phyloP scores from a whole-genome alignment of 2,113 vertebrate genomes.

The Sphaerodactylus townsendi region DNA sequence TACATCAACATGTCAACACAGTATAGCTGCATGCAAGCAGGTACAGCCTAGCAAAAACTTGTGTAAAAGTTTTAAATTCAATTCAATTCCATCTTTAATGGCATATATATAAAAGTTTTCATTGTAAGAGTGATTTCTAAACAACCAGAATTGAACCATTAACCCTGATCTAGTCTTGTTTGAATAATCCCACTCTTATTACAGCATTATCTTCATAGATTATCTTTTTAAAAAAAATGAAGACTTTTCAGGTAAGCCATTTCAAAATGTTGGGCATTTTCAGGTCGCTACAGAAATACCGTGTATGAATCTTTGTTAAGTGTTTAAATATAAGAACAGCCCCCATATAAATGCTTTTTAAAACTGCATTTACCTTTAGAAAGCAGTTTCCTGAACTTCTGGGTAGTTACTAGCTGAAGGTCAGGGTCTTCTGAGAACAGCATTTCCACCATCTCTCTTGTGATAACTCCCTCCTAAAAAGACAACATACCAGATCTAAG shows the following conservation, averaged over 20 bases:
- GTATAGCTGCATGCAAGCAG: not conserved
- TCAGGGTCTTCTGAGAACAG: constrained; percentile 96
- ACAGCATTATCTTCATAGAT: not conserved
- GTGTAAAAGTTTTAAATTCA: not conserved
- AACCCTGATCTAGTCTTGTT: not conserved
- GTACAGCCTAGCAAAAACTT: not conserved
- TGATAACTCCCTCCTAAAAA: constrained; percentile 93
- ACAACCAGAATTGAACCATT: not conserved
- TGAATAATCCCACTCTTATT: not conserved
- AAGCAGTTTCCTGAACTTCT: constrained; percentile 96
- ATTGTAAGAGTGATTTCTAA: not conserved
- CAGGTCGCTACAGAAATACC: not conserved
- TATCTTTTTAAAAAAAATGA: not conserved
- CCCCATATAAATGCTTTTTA: accelerated
- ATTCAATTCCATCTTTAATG: too few species aligned
- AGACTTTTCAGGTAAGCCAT: not conserved
- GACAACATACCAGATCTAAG: not conserved
- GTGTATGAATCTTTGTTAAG: too few species aligned
- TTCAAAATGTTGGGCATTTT: not conserved
- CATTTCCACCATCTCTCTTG: constrained; percentile 97
- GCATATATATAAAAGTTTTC: not conserved
- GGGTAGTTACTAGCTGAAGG: constrained; percentile 91
- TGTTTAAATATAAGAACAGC: not conserved
- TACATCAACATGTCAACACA: too few species aligned
- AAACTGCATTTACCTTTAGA: constrained; percentile 87